Evolutionary conservation across 1,140 invertebrate species (phyloP).

Genomic region (Paraescarpia echinospica): DNA sequence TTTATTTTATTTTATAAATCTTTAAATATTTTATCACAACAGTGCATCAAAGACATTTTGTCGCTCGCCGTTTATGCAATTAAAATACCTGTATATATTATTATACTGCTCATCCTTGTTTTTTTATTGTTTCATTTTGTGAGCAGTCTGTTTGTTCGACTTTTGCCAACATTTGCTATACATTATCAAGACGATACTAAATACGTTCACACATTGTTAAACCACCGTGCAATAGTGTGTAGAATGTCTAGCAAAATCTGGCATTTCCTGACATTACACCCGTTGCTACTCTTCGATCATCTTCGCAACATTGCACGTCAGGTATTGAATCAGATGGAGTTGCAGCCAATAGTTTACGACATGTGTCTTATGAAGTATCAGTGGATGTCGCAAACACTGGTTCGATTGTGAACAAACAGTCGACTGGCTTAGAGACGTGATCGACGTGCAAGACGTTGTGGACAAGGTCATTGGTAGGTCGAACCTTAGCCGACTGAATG

Average conservation of each 20-base stretch:
- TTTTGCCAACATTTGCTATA: neutral
- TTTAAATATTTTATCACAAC: neutral
- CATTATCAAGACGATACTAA: neutral
- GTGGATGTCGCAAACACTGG: neutral
- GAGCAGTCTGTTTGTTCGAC: neutral
- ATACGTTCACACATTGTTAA: neutral
- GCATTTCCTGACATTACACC: neutral
- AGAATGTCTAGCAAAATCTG: neutral
- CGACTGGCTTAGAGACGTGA: neutral
- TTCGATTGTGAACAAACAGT: neutral
- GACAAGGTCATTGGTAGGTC: neutral
- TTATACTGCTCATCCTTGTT: neutral
- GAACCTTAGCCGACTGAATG: neutral
- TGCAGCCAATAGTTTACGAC: neutral
- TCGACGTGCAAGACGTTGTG: neutral
- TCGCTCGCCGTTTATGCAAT: too few species aligned
- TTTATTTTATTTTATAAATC: neutral
- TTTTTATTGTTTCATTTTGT: neutral
- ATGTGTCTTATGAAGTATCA: neutral
- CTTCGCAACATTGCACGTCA: neutral
- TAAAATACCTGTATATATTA: neutral
- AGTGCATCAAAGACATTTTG: neutral
- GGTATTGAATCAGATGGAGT: neutral
- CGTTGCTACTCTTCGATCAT: neutral
- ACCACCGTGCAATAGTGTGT: too few species aligned